These are phyloP conservation scores for Anabas testudineus DNA, from an alignment of 2,797 vertebrate species.

Conservation along the genomic window DNA sequence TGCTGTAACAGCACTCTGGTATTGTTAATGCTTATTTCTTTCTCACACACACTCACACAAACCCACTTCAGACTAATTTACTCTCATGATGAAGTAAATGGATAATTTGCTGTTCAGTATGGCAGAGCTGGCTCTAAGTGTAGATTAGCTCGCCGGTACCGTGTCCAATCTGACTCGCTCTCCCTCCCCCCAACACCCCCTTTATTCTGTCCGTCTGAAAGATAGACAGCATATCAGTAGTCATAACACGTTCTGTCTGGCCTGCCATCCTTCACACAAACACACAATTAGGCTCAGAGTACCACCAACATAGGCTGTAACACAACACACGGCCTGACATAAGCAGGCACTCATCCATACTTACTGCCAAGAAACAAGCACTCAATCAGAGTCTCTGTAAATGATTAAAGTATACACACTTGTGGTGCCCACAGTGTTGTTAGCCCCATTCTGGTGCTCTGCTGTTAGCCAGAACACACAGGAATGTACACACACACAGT, in stretches of 20 bases:
- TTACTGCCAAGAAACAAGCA: conserved; percentile 61
- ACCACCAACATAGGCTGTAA: conserved; percentile 24
- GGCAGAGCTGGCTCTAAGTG: conserved; percentile 68
- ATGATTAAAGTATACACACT: conserved; percentile 65
- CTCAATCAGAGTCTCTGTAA: conserved; percentile 62
- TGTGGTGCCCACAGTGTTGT: conserved; percentile 65
- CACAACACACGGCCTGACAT: conserved; percentile 27
- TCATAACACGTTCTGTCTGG: conserved; percentile 80
- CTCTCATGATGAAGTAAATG: conserved; percentile 71
- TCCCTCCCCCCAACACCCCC: conserved; percentile 17
- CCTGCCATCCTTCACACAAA: conserved; percentile 56
- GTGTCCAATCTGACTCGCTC: conserved; percentile 62
- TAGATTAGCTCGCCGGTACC: conserved; percentile 68
- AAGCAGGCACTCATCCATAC: conserved; percentile 36
- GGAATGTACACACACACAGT: conserved; percentile 10
- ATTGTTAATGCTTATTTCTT: conserved; percentile 29
- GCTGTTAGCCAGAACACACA: conserved; percentile 60
- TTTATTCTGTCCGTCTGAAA: conserved; percentile 63
- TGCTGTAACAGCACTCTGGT: conserved; percentile 31
- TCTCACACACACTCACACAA: conserved; percentile 22
- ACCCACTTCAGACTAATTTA: conserved; percentile 70
- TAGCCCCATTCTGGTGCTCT: conserved; percentile 69
- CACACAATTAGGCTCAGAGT: conserved; percentile 59
- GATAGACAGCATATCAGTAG: conserved; percentile 80
- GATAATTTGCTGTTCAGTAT: conserved; percentile 80